Evolutionary conservation across 2,113 vertebrate species (phyloP).

Genomic region (Callipepla californica): DNA sequence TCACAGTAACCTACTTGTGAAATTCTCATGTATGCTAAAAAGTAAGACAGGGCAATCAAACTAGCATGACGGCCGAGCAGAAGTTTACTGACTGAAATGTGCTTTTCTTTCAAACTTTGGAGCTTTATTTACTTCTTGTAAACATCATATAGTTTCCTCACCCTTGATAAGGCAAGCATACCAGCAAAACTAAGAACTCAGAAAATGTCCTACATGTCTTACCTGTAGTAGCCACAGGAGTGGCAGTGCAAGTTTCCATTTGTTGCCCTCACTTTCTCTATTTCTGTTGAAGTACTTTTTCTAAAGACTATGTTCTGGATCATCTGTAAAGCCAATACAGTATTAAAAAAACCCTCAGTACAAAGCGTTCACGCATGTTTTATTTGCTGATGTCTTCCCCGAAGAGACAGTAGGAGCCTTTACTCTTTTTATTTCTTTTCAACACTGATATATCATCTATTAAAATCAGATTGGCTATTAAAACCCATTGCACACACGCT

Average conservation of each 20-base stretch:
- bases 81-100: neutral
- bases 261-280: neutral
- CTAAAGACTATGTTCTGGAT: neutral
- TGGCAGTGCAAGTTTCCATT: neutral
- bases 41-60: neutral
- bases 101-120: neutral
- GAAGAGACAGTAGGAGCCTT: neutral
- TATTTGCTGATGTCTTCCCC: neutral
- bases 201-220: neutral
- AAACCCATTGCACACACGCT: neutral
- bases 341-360: neutral
- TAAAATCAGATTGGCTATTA: neutral
- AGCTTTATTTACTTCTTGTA: neutral
- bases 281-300: neutral
- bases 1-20: neutral
- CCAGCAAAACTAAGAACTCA: neutral
- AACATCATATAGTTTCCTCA: neutral
- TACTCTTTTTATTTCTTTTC: conserved; percentile 26
- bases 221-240: neutral
- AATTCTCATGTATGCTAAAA: neutral
- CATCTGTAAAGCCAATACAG: neutral
- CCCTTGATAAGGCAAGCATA: neutral
- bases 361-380: neutral
- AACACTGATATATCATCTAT: neutral
- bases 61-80: neutral